A percentile compares a stretch with the other conserved stretches of the same genome.
Conservation (phyloP, 2,888 invertebrate species). For the Leptinotarsa tumamoca region DNA sequence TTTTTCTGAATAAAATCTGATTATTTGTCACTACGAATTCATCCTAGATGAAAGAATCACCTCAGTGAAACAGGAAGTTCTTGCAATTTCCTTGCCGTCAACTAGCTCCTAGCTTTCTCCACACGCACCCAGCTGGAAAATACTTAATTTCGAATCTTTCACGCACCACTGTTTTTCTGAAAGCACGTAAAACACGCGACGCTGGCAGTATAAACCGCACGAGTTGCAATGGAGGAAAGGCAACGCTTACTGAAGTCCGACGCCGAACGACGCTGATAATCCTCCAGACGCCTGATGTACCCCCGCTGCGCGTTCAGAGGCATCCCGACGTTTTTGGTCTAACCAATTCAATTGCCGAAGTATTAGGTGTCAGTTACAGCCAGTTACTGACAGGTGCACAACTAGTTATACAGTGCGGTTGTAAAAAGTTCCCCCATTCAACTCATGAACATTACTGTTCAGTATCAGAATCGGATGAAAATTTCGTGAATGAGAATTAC, state of each 20-base stretch:
- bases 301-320: constrained; percentile 56
- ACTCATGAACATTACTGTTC: too few relatives aligned
- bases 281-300: constrained; percentile 58
- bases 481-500: too few relatives aligned
- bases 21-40: not conserved
- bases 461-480: too few relatives aligned
- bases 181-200: constrained; percentile 42
- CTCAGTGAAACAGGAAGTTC: not conserved
- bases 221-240: constrained; percentile 53
- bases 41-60: not conserved
- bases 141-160: not conserved
- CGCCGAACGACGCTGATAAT: constrained; percentile 57
- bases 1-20: not conserved
- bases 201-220: constrained; percentile 22
- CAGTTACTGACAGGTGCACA: too few relatives aligned
- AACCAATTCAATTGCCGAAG: not conserved
- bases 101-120: not conserved
- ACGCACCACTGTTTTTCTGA: constrained; percentile 29
- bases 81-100: not conserved
- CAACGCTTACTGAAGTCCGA: constrained; percentile 61
- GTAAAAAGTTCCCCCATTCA: too few relatives aligned
- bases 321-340: constrained; percentile 31
- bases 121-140: not conserved
- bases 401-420: too few relatives aligned
- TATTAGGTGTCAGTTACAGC: not conserved